Evolutionary conservation across 1,140 invertebrate species (phyloP).

Genomic region (Lucilia cuprina): DNA sequence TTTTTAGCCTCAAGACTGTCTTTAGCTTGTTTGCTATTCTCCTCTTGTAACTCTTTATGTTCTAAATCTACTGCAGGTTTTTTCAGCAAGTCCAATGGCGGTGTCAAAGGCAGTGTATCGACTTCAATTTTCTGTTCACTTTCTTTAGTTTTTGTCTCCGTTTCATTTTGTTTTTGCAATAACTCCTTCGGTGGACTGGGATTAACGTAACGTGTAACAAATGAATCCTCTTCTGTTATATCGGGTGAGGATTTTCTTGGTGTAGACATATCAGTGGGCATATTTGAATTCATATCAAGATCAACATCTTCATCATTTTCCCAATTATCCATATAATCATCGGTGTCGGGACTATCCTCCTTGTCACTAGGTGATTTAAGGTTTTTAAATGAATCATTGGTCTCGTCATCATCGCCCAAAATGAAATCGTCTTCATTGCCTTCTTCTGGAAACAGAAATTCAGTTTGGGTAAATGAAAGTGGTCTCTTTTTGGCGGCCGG

Average conservation of each 20-base stretch:
- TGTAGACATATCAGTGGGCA: slow-evolving; percentile 44
- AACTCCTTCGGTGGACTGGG: slow-evolving; percentile 32
- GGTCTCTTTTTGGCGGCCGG: slow-evolving; percentile 11
- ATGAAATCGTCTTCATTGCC: slow-evolving; percentile 8
- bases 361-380: slow-evolving; percentile 15
- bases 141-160: not conserved
- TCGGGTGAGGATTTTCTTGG: slow-evolving; percentile 36
- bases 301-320: slow-evolving; percentile 55
- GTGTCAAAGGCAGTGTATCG: not conserved
- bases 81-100: not conserved
- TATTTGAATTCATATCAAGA: slow-evolving; percentile 40
- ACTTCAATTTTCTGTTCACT: not conserved
- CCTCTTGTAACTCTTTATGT: not conserved
- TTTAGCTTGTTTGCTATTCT: not conserved
- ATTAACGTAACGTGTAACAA: slow-evolving; percentile 30
- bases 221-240: slow-evolving; percentile 3
- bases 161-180: not conserved
- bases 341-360: slow-evolving; percentile 56
- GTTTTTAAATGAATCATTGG: not conserved
- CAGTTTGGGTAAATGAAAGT: slow-evolving; percentile 19
- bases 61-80: not conserved
- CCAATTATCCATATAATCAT: slow-evolving; percentile 61
- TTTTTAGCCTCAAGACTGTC: not conserved
- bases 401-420: not conserved
- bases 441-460: slow-evolving; percentile 34